phyloP scores from a whole-genome alignment of 1,140 invertebrate species.

The Rhagoletis zephyria region DNA sequence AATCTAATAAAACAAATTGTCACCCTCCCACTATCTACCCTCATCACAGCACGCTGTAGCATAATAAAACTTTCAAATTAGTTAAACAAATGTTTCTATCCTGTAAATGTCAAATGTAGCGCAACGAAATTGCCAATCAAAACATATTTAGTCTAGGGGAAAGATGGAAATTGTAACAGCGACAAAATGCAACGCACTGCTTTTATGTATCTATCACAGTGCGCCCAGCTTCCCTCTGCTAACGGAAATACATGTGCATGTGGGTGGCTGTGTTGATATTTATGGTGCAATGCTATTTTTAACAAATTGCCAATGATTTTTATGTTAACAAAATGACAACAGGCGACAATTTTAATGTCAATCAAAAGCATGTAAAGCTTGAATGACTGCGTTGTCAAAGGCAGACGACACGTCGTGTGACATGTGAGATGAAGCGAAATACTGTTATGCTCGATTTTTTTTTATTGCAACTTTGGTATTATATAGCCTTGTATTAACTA shows the following conservation, averaged over 20 bases:
- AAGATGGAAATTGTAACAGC: background rate
- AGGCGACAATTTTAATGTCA: constrained; percentile 12
- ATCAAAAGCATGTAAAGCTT: constrained; percentile 2
- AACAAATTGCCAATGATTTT: constrained; percentile 36
- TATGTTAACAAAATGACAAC: constrained; percentile 28
- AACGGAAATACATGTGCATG: background rate
- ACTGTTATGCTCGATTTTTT: too few species aligned
- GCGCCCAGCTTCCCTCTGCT: background rate
- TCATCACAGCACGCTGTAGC: background rate
- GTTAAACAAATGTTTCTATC: constrained; percentile 31
- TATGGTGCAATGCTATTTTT: constrained; percentile 34
- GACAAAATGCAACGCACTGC: constrained; percentile 15
- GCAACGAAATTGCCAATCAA: constrained; percentile 30
- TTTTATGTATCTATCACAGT: background rate
- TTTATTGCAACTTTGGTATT: too few species aligned
- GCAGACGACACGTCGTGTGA: background rate
- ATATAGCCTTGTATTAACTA: too few species aligned
- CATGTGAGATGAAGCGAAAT: background rate
- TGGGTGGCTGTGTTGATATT: background rate
- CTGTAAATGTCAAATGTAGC: constrained; percentile 20
- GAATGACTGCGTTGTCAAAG: background rate
- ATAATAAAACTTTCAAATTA: constrained; percentile 26
- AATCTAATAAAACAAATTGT: background rate
- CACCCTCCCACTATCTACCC: background rate
- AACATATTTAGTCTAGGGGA: background rate